phyloP scores from a whole-genome alignment of 2,113 vertebrate species.

The Syngnathus floridae region DNA sequence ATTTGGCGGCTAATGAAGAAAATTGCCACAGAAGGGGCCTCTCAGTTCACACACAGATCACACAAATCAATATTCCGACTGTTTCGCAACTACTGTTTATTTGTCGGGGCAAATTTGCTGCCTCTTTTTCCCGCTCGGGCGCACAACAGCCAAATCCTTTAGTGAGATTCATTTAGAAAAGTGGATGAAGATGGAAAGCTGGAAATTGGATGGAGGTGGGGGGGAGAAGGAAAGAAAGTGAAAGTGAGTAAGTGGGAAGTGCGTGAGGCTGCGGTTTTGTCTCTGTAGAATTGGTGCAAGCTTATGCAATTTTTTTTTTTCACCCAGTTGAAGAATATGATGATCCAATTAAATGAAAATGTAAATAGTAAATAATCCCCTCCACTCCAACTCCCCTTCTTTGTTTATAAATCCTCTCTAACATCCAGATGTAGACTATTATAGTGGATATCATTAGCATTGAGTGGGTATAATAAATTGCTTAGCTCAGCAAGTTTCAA shows the following conservation, averaged over 20 bases:
- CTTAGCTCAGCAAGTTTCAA: constrained; percentile 9
- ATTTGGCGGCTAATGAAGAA: constrained; percentile 61
- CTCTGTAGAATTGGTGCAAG: constrained; percentile 17
- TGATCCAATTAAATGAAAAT: constrained; percentile 64
- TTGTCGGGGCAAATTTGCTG: constrained; percentile 12
- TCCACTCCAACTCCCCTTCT: not conserved
- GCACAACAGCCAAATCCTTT: constrained; percentile 47
- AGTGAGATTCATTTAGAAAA: constrained; percentile 56
- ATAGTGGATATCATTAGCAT: constrained; percentile 34
- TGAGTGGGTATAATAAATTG: constrained; percentile 21
- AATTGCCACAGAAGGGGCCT: constrained; percentile 55
- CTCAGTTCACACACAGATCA: constrained; percentile 43
- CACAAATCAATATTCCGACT: constrained; percentile 31
- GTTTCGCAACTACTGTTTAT: not conserved
- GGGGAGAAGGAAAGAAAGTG: constrained; percentile 6
- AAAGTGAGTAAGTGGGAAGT: constrained; percentile 1
- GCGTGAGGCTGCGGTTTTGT: not conserved
- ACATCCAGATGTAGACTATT: constrained; percentile 25
- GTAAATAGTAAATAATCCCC: constrained; percentile 16
- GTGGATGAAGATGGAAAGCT: constrained; percentile 34
- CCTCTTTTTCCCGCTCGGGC: constrained; percentile 30
- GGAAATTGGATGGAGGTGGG: constrained; percentile 5
- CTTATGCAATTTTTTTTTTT: constrained; percentile 32
- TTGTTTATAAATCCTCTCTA: constrained; percentile 31
- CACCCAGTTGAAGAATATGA: constrained; percentile 33